phyloP scores from a whole-genome alignment of 2,113 vertebrate species.

The Phycodurus eques region DNA sequence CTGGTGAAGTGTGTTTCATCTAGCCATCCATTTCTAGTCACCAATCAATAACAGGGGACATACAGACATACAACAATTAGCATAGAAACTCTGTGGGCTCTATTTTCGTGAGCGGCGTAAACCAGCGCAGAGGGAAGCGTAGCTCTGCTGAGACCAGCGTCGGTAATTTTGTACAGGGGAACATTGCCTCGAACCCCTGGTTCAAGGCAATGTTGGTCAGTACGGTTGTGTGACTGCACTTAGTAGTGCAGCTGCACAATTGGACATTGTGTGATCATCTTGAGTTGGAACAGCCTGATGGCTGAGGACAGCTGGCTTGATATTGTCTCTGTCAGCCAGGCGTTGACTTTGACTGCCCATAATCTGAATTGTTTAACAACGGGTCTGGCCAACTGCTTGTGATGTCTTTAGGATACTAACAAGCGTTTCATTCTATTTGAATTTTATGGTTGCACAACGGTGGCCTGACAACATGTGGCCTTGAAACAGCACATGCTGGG shows the following conservation, averaged over 20 bases:
- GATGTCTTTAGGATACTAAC: constrained; percentile 56
- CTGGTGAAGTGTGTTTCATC: no score
- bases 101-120: no score
- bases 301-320: neutral
- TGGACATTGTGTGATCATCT: neutral
- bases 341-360: neutral
- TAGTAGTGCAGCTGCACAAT: neutral
- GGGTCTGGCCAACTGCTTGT: constrained; percentile 50
- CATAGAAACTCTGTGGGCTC: no score
- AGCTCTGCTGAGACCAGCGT: no score
- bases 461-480: constrained; percentile 22
- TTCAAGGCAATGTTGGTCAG: neutral
- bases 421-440: constrained; percentile 57
- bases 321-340: neutral
- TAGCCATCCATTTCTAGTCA: no score
- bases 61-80: no score
- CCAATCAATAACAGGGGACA: no score
- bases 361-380: constrained; percentile 29
- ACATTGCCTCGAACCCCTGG: no score
- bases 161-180: no score
- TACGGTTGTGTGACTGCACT: neutral
- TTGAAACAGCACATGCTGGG: constrained; percentile 27
- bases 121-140: no score
- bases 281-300: neutral
- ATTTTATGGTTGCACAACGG: constrained; percentile 60